These are phyloP conservation scores for Stegodyphus mimosarum DNA, from an alignment of 1,140 invertebrate genomes.

Conservation along the genomic window DNA sequence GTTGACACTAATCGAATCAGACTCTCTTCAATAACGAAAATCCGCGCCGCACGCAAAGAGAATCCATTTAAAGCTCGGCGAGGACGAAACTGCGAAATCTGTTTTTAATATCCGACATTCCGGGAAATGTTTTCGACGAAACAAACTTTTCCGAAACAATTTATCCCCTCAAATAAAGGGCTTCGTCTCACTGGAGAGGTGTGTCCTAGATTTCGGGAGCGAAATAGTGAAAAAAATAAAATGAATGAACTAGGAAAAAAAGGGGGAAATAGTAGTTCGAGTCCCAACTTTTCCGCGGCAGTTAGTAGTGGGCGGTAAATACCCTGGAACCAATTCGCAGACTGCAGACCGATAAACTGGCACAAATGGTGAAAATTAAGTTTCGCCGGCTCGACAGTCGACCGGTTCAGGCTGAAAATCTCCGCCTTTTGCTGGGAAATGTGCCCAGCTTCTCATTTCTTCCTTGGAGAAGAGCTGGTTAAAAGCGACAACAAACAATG, in stretches of 20 bases:
- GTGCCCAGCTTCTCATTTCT: not conserved
- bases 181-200: not conserved
- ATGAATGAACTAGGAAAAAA: not conserved
- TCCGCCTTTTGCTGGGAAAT: conserved; percentile 34
- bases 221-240: conserved; percentile 31
- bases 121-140: conserved; percentile 51
- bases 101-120: conserved; percentile 60
- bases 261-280: not conserved
- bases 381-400: conserved; percentile 16
- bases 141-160: conserved; percentile 59
- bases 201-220: not conserved
- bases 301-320: conserved; percentile 55
- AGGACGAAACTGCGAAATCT: conserved; percentile 36
- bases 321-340: conserved; percentile 51
- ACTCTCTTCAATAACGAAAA: conserved; percentile 38
- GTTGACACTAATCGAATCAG: conserved; percentile 49
- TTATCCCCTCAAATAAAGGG: conserved; percentile 35
- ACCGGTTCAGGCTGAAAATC: conserved; percentile 31
- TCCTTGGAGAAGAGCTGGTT: not conserved
- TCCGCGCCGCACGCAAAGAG: too few relatives aligned
- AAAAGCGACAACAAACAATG: too few relatives aligned
- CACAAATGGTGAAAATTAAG: conserved; percentile 59
- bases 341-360: conserved; percentile 48
- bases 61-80: not conserved
- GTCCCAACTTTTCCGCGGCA: conserved; percentile 29